Evolutionary conservation across 2,797 vertebrate genomes (phyloP).

Genomic region (Hyperoplus lanceolatus): DNA sequence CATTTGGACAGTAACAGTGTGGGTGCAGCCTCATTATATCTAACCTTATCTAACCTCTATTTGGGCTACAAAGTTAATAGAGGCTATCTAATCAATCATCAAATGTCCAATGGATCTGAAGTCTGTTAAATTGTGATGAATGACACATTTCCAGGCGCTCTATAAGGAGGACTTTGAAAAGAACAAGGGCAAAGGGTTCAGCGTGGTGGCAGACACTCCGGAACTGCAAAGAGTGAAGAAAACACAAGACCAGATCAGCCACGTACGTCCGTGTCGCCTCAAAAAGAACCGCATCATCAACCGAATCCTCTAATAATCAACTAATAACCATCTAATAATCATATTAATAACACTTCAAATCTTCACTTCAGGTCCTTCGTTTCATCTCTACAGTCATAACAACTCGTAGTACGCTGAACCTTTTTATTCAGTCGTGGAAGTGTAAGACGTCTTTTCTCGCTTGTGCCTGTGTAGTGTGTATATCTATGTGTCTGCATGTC

Average conservation of each 20-base stretch:
- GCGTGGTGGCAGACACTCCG: slow-evolving; percentile 91
- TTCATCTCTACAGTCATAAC: background rate
- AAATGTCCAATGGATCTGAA: background rate
- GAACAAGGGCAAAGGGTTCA: slow-evolving; percentile 93
- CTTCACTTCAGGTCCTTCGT: background rate
- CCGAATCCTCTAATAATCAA: background rate
- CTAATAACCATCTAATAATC: no score
- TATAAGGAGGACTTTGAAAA: slow-evolving; percentile 96
- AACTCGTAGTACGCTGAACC: background rate
- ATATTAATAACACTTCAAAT: background rate
- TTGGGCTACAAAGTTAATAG: background rate
- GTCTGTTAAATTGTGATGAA: slow-evolving; percentile 23
- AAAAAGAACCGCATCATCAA: background rate
- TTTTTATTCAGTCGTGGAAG: no score
- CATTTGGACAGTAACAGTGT: background rate
- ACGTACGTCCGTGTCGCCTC: slow-evolving; percentile 75
- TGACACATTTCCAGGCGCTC: slow-evolving; percentile 83
- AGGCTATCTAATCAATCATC: background rate
- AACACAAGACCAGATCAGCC: slow-evolving; percentile 94
- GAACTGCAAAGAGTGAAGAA: slow-evolving; percentile 93
- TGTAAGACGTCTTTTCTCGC: slow-evolving; percentile 1
- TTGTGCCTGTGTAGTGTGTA: slow-evolving; percentile 12
- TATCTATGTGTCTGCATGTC: slow-evolving; percentile 22
- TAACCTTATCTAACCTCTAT: background rate
- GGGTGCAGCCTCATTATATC: background rate